Evolutionary conservation across 2,888 invertebrate species (phyloP), one percentile per base, ranked within the genome.

Genomic region (Bembecia ichneumoniformis): DNA sequence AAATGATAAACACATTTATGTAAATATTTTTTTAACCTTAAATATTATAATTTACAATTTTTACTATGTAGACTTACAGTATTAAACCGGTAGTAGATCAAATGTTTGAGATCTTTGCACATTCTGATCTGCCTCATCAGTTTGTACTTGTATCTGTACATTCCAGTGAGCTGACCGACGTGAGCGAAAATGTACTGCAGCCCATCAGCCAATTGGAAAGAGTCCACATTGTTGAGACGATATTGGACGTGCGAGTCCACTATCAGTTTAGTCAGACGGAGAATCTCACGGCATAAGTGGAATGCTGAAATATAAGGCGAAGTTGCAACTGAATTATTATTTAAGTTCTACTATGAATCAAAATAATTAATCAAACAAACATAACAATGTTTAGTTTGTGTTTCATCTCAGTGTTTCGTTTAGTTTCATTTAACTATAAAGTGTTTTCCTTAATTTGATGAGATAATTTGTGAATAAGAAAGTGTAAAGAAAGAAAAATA

Each of bases 211-310:
- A 99, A 87, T 89, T 99, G 96, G 82, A 99, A 99, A 1, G 99
- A 99, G 78, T 99, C 99, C 7, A 99, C 98, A 71, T 99, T 99
- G 84, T 99, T 99, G 55, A 99, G 88, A 13, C 99, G 92, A 78
- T 99, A 99, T 77, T 99, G 99, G 0, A 99, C 99, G 77, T 99
- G 99, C 0, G 98, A 98, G 86, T 99, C 99, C 50, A 99, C 98
- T 5, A 99, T 97, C 35, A 99, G 88, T 77, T 99, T 99, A 0
- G 99, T 99, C 53, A 99, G 87, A n/a, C 99, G 92, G 1, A 99
- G 89, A 65, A 99, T 99, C 89, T 99, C 99, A 58, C 99, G 93
- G 74, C 99, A 99, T 71, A 99, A 90, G 83, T 99, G 99, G 89
- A 99, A 99, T 57, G 99, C 98, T 94, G 74, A 9, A 40, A 40